These are phyloP conservation scores for Phaethornis superciliosus DNA, from an alignment of 2,113 vertebrate species.

Conservation along the genomic window DNA sequence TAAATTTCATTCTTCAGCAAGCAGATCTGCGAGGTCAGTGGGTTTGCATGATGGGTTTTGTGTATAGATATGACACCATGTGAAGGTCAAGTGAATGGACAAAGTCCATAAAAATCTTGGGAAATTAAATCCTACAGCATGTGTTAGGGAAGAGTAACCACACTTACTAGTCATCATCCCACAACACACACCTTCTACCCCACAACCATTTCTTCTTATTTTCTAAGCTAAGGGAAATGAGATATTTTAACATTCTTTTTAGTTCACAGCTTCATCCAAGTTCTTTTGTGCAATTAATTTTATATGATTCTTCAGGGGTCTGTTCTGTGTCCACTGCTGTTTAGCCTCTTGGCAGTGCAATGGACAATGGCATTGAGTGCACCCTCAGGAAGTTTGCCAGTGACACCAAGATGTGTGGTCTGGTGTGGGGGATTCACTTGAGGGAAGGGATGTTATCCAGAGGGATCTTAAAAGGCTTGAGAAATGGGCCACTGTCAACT, in stretches of 20 bases:
- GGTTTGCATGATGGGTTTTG: not conserved
- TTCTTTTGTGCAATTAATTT: not conserved
- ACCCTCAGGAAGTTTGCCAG: no score
- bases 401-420: no score
- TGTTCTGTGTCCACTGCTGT: no score
- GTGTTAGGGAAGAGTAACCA: not conserved
- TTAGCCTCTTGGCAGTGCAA: no score
- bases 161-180: not conserved
- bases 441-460: no score
- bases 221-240: not conserved
- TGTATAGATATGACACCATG: accelerated
- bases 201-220: not conserved
- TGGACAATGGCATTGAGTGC: no score
- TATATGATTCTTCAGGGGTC: no score
- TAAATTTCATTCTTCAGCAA: not conserved
- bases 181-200: not conserved
- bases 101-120: not conserved
- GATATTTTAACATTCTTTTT: not conserved
- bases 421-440: no score
- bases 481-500: no score
- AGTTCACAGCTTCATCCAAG: not conserved
- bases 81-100: not conserved
- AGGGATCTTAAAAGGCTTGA: no score
- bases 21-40: not conserved
- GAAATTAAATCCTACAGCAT: not conserved